A percentile compares a stretch with the other conserved stretches of the same genome.
Conservation (phyloP, 2,797 vertebrate species). For the Tenualosa ilisha region DNA sequence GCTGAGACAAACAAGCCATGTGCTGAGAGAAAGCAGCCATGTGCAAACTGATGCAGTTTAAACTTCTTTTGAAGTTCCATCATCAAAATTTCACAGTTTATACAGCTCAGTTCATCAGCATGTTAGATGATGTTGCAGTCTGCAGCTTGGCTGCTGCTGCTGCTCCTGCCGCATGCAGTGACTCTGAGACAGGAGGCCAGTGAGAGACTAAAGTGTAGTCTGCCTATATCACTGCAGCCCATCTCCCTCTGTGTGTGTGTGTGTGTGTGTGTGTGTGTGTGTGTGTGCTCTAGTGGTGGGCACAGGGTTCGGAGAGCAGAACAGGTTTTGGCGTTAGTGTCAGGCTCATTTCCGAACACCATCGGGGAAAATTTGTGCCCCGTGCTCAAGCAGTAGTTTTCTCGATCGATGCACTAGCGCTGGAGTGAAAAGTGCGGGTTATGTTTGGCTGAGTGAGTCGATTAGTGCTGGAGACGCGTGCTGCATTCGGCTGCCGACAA, state of each 20-base stretch:
- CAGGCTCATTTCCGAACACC: conserved; percentile 24
- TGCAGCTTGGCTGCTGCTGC: not conserved
- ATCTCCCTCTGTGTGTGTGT: not conserved
- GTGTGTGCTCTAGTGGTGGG: not conserved
- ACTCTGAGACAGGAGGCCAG: not conserved
- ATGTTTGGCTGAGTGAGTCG: conserved; percentile 36
- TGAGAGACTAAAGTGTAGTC: not conserved
- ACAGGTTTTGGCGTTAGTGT: conserved; percentile 23
- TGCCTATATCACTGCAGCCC: not conserved
- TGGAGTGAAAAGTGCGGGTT: conserved; percentile 42
- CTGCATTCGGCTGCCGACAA: conserved; percentile 2
- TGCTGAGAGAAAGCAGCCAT: not conserved
- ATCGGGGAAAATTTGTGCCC: conserved; percentile 1
- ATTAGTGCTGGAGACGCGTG: conserved; percentile 28
- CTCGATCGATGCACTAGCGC: conserved; percentile 41
- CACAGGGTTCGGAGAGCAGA: not conserved
- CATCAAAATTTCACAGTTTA: not conserved
- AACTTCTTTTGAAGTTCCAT: not conserved
- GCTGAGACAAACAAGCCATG: not conserved
- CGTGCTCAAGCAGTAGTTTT: conserved; percentile 30
- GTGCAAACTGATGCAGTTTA: not conserved
- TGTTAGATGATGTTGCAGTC: not conserved
- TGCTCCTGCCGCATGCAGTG: not conserved
- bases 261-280: no score
- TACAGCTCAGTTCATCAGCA: not conserved